Conservation (phyloP, 2,113 vertebrate species). For the Phasianus colchicus region DNA sequence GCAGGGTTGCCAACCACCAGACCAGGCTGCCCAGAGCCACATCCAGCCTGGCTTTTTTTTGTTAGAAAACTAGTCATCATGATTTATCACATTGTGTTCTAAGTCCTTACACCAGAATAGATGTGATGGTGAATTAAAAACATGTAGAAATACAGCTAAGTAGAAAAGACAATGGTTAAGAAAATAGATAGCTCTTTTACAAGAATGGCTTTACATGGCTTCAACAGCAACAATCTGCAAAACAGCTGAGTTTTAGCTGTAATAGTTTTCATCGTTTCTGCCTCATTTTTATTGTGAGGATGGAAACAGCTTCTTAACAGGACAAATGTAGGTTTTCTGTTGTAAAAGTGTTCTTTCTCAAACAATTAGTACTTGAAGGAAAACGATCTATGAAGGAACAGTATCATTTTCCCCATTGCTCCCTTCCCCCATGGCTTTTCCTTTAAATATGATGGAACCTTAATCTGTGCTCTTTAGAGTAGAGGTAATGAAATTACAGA, state of each 20-base stretch:
- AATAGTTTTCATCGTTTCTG: neutral
- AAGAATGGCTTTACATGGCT: neutral
- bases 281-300: neutral
- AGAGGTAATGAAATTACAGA: constrained; percentile 73
- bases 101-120: neutral
- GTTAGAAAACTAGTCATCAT: neutral
- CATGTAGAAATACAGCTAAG: neutral
- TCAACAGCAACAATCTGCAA: neutral
- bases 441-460: constrained; percentile 57
- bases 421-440: constrained; percentile 34
- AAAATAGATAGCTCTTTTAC: neutral
- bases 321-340: neutral
- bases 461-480: constrained; percentile 63
- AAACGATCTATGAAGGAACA: neutral
- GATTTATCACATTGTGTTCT: neutral
- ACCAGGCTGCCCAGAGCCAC: too few relatives aligned
- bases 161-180: neutral
- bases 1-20: too few relatives aligned
- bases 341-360: neutral
- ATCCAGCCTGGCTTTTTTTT: too few relatives aligned
- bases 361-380: neutral
- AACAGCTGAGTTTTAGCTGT: neutral
- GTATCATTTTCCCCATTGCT: neutral
- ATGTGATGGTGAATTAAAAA: neutral
- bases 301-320: neutral